phyloP scores from a whole-genome alignment of 2,888 invertebrate species.

The Stenotaenia linearis region DNA sequence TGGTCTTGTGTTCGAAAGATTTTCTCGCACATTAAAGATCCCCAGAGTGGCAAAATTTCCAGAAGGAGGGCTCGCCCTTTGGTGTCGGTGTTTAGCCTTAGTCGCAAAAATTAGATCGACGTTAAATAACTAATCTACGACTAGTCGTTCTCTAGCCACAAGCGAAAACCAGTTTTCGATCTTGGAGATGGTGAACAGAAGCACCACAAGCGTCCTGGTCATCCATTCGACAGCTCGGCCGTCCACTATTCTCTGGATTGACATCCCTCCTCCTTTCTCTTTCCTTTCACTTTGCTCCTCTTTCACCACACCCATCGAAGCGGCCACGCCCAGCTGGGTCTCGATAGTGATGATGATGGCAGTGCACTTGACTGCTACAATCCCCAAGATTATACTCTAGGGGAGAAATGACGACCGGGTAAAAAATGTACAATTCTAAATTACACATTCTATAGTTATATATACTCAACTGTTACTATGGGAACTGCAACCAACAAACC shows the following conservation, averaged over 20 bases:
- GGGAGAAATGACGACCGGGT: background rate
- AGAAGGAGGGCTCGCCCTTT: no score
- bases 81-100: no score
- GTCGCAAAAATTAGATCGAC: no score
- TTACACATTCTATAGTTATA: background rate
- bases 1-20: no score
- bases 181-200: background rate
- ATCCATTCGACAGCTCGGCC: conserved; percentile 10
- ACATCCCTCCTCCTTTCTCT: background rate
- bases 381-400: conserved; percentile 11
- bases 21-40: no score
- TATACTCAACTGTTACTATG: background rate
- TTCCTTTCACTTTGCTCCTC: background rate
- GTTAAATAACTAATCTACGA: no score
- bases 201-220: background rate
- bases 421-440: conserved; percentile 19
- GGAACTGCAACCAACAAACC: background rate
- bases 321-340: conserved; percentile 11
- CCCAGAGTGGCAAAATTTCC: no score
- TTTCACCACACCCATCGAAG: background rate
- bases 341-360: background rate
- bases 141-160: no score
- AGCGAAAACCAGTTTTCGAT: no score
- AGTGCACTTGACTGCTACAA: conserved; percentile 14
- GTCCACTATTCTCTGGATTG: background rate